These are phyloP conservation scores for Mesaphorura yosii DNA, from an alignment of 1,140 invertebrate species.

Conservation along the genomic window DNA sequence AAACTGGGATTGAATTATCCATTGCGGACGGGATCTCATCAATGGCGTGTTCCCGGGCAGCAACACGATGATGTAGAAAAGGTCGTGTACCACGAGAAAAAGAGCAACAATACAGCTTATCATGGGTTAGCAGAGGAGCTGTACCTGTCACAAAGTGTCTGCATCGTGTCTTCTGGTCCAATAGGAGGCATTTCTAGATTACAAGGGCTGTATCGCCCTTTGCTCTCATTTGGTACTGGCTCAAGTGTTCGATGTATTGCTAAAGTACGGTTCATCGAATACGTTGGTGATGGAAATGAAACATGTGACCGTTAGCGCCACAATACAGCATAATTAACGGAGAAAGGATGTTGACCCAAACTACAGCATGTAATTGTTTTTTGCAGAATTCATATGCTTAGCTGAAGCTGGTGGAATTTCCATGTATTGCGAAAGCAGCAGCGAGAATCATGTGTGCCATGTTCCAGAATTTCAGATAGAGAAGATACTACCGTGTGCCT, in stretches of 20 bases:
- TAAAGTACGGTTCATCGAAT: slow-evolving; percentile 17
- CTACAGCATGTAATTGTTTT: not conserved
- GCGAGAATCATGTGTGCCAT: slow-evolving; percentile 26
- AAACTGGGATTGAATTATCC: slow-evolving; percentile 28
- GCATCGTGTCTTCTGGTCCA: slow-evolving; percentile 22
- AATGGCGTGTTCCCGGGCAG: no score
- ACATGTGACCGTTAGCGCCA: not conserved
- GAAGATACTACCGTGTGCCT: slow-evolving; percentile 12
- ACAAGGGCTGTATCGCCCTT: slow-evolving; percentile 26
- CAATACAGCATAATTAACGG: no score
- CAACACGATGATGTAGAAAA: no score
- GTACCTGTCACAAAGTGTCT: slow-evolving; percentile 23
- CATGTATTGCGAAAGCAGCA: slow-evolving; percentile 18
- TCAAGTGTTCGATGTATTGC: slow-evolving; percentile 14
- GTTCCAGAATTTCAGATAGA: slow-evolving; percentile 29
- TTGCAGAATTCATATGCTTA: slow-evolving; percentile 20
- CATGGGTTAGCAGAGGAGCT: slow-evolving; percentile 23
- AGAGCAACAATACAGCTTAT: no score
- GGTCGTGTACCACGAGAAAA: no score
- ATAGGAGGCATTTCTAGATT: slow-evolving; percentile 23
- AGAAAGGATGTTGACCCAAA: not conserved
- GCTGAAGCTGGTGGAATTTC: slow-evolving; percentile 29
- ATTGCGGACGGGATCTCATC: slow-evolving; percentile 21
- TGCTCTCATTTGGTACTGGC: slow-evolving; percentile 28
- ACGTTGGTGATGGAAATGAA: not conserved